phyloP scores from a whole-genome alignment of 2,113 vertebrate species.

The Anarrhichthys ocellatus region DNA sequence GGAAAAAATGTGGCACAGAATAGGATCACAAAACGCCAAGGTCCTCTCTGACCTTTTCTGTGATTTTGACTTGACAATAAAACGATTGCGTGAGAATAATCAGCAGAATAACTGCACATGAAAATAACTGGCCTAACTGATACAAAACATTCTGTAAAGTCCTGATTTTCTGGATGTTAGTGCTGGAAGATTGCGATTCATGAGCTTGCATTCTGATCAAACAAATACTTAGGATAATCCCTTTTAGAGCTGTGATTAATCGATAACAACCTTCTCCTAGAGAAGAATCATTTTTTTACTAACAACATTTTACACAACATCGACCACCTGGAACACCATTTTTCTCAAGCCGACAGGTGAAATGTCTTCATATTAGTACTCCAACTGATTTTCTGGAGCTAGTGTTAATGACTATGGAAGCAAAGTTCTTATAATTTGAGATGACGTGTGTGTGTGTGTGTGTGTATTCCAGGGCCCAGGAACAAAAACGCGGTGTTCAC shows the following conservation, averaged over 20 bases:
- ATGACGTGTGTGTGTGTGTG: conserved; percentile 46
- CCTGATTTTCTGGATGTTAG: background rate
- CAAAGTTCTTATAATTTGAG: conserved; percentile 16
- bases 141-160: background rate
- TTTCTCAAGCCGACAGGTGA: conserved; percentile 14
- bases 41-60: background rate
- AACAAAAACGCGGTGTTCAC: conserved; percentile 42
- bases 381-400: conserved; percentile 16
- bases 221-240: background rate
- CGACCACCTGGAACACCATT: background rate
- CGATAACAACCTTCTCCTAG: conserved; percentile 86
- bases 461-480: conserved; percentile 28
- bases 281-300: conserved; percentile 83
- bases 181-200: background rate
- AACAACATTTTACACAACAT: conserved; percentile 36
- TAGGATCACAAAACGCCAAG: background rate
- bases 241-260: conserved; percentile 18
- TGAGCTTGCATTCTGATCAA: background rate
- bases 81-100: background rate
- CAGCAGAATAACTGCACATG: background rate
- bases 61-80: background rate
- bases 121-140: background rate
- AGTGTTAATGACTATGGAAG: conserved; percentile 28
- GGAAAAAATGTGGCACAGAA: background rate
- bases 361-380: conserved; percentile 3